Evolutionary conservation across 2,113 vertebrate species (phyloP).

Genomic region (Coptodon bakossiorum): DNA sequence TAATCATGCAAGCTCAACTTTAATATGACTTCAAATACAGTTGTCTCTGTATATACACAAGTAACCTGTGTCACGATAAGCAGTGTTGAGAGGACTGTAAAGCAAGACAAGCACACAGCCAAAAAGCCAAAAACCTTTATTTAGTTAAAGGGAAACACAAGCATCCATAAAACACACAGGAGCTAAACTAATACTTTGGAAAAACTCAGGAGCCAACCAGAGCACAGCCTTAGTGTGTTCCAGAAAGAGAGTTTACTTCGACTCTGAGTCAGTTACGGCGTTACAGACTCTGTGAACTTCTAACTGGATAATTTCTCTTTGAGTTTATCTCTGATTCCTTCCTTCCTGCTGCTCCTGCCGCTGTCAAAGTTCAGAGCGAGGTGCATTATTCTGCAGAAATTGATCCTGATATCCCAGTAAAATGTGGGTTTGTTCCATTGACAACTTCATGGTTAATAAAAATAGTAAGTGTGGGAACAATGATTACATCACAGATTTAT

Average conservation of each 20-base stretch:
- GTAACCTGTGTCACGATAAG: rapidly evolving
- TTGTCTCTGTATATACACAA: neutral
- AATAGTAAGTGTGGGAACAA: neutral
- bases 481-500: neutral
- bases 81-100: neutral
- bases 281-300: neutral
- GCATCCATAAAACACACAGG: neutral
- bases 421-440: rapidly evolving
- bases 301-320: neutral
- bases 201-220: neutral
- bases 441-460: neutral
- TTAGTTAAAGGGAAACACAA: neutral
- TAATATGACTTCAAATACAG: neutral
- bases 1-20: neutral
- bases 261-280: neutral
- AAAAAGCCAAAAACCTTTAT: neutral
- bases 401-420: neutral
- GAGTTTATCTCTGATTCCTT: neutral
- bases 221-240: neutral
- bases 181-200: rapidly evolving
- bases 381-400: neutral
- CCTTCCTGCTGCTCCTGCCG: neutral
- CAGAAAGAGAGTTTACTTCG: neutral
- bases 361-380: neutral
- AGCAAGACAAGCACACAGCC: neutral